Evolutionary conservation across 1,140 invertebrate species (phyloP).

Genomic region (Caligus rogercresseyi): DNA sequence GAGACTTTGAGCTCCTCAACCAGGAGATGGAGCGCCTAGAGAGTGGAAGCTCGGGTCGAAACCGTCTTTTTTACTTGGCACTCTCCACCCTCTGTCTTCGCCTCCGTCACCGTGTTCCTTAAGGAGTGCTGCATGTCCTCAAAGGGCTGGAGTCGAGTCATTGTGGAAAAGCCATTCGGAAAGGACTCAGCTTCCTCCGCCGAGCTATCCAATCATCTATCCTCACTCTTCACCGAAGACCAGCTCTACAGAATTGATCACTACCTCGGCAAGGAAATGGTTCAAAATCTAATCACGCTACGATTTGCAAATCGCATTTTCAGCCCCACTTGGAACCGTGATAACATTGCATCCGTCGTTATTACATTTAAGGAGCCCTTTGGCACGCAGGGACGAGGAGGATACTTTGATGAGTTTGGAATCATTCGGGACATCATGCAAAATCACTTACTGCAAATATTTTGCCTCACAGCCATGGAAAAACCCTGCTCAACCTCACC

Average conservation of each 20-base stretch:
- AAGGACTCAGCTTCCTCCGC: conserved; percentile 68
- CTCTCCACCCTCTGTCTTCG: conserved; percentile 88
- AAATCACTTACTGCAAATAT: conserved; percentile 92
- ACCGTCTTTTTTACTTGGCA: conserved; percentile 91
- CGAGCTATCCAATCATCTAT: conserved; percentile 65
- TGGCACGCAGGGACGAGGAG: conserved; percentile 90
- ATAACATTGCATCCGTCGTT: conserved; percentile 80
- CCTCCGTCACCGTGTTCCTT: conserved; percentile 66
- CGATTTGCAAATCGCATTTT: conserved; percentile 78
- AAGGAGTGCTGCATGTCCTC: conserved; percentile 30
- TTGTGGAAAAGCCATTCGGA: conserved; percentile 98
- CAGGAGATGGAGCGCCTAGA: conserved; percentile 38
- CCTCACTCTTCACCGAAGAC: conserved; percentile 75
- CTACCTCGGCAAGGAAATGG: conserved; percentile 99
- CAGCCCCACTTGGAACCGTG: conserved; percentile 75
- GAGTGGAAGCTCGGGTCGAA: conserved; percentile 38
- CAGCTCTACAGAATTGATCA: conserved; percentile 97
- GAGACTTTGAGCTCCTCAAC: conserved; percentile 62
- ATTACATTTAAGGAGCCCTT: conserved; percentile 99
- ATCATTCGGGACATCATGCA: conserved; percentile 98
- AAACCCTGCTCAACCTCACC: conserved; percentile 83
- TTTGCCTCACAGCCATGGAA: conserved; percentile 96
- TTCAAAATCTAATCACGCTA: conserved; percentile 93
- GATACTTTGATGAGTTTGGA: conserved; percentile 96
- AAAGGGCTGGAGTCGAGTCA: conserved; percentile 84